Percentiles rank a stretch among this genome's conserved stretches.
Evolutionary conservation across 1,140 invertebrate genomes (phyloP).

Genomic region (Parapsyche elsis): DNA sequence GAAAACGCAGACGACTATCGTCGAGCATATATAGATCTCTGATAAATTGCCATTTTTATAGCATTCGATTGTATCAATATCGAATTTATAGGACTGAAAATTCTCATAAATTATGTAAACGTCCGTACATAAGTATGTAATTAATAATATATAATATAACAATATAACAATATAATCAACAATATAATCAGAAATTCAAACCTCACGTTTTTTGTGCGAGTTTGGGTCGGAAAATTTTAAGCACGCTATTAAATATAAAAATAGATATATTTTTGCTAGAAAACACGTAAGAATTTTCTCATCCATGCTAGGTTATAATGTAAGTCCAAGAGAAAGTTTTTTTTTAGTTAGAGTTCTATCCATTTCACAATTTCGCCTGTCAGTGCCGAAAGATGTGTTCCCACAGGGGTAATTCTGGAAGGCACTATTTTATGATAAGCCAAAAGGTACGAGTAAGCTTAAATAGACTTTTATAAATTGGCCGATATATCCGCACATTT

Average conservation of each 20-base stretch:
- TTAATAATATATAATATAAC: too few species aligned
- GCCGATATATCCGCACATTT: too few species aligned
- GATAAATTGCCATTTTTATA: background rate
- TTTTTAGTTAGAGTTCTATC: constrained; percentile 2
- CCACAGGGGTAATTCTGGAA: background rate
- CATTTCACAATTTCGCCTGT: constrained; percentile 15
- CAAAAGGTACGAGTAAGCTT: too few species aligned
- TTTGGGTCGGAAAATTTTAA: too few species aligned
- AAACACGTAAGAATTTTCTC: too few species aligned
- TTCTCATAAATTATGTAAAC: background rate
- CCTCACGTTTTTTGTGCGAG: too few species aligned
- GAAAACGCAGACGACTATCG: background rate
- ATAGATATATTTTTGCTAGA: too few species aligned
- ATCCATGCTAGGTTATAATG: background rate
- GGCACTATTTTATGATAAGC: constrained; percentile 14
- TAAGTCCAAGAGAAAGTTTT: background rate
- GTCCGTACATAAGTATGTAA: too few species aligned
- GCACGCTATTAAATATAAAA: too few species aligned
- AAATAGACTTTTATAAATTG: too few species aligned
- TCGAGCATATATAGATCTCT: background rate
- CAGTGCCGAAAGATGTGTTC: background rate
- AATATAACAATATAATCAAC: too few species aligned
- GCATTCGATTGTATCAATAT: background rate
- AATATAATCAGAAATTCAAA: too few species aligned
- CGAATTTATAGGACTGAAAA: background rate